A percentile compares a stretch with the other conserved stretches of the same genome.
These are phyloP conservation scores for Thymallus thymallus DNA, from an alignment of 2,113 vertebrate species.

Conservation along the genomic window DNA sequence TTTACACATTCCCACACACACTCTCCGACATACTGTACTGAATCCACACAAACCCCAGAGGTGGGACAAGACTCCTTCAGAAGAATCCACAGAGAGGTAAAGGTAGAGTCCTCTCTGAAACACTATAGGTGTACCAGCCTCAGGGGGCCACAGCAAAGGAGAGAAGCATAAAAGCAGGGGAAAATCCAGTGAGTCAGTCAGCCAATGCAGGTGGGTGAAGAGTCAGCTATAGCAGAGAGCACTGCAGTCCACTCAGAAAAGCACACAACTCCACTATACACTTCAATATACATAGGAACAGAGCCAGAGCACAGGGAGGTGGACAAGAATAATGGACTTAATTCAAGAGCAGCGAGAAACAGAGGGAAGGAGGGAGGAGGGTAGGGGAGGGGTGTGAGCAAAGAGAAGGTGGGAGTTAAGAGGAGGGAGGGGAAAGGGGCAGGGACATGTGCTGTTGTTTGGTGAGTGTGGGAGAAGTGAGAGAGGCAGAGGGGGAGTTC, in stretches of 20 bases:
- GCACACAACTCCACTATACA: conserved; percentile 9
- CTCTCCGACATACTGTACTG: too few species aligned
- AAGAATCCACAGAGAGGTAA: not conserved
- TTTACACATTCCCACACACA: conserved; percentile 7
- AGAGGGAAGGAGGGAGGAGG: conserved; percentile 20
- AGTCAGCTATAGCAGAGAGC: not conserved
- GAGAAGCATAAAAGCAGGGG: not conserved
- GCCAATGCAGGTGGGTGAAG: not conserved
- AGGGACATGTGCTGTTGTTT: not conserved
- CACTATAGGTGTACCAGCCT: not conserved
- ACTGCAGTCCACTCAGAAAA: not conserved
- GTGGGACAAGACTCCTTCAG: not conserved
- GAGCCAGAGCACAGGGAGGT: conserved; percentile 49
- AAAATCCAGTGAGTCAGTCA: not conserved
- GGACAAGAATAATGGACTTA: conserved; percentile 72
- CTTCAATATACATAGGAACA: conserved; percentile 44
- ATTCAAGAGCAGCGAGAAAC: conserved; percentile 59
- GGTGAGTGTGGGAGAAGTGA: not conserved
- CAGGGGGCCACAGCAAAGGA: not conserved
- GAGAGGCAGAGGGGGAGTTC: not conserved
- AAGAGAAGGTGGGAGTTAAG: conserved; percentile 54
- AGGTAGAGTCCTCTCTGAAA: not conserved
- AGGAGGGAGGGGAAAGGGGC: conserved; percentile 21
- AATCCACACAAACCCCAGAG: not conserved
- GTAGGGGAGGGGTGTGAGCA: conserved; percentile 50